Conservation (phyloP, 2,797 vertebrate genomes). For the Pseudochaenichthys georgianus region DNA sequence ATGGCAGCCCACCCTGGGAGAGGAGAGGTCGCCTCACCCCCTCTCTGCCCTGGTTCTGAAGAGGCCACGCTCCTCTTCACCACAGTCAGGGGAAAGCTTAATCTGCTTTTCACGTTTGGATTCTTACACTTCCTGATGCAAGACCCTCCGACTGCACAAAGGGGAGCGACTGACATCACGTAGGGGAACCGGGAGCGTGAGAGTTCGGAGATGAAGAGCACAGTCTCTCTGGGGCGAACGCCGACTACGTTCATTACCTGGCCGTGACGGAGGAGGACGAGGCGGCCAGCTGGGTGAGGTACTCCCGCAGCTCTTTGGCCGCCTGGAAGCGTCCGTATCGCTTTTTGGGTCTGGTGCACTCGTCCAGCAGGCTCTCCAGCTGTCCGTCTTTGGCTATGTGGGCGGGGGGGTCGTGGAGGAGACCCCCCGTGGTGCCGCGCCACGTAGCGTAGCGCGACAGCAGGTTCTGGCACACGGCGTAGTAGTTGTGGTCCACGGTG, state of each 20-base stretch:
- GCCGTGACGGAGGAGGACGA: constrained; percentile 78
- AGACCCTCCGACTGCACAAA: constrained; percentile 47
- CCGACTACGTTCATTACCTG: constrained; percentile 90
- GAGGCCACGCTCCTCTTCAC: constrained; percentile 51
- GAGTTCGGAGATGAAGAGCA: constrained; percentile 61
- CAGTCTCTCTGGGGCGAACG: constrained; percentile 67
- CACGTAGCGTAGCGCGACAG: constrained; percentile 95
- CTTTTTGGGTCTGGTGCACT: constrained; percentile 97
- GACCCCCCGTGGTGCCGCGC: constrained; percentile 96
- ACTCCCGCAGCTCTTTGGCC: constrained; percentile 94
- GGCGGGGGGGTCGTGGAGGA: constrained; percentile 94
- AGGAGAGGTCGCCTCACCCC: constrained; percentile 46
- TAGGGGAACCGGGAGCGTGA: constrained; percentile 70
- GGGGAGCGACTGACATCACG: constrained; percentile 75
- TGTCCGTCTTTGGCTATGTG: constrained; percentile 94
- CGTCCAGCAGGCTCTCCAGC: constrained; percentile 93
- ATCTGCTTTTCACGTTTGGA: constrained; percentile 65
- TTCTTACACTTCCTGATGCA: constrained; percentile 65
- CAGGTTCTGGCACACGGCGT: constrained; percentile 98
- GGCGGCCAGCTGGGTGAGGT: constrained; percentile 93
- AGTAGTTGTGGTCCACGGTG: constrained; percentile 99
- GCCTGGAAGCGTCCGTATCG: constrained; percentile 95
- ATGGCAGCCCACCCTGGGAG: constrained; percentile 53
- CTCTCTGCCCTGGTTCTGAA: constrained; percentile 60
- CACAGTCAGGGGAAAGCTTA: constrained; percentile 66